These are phyloP conservation scores for Pagrus major DNA, from an alignment of 2,113 vertebrate genomes.

Conservation along the genomic window DNA sequence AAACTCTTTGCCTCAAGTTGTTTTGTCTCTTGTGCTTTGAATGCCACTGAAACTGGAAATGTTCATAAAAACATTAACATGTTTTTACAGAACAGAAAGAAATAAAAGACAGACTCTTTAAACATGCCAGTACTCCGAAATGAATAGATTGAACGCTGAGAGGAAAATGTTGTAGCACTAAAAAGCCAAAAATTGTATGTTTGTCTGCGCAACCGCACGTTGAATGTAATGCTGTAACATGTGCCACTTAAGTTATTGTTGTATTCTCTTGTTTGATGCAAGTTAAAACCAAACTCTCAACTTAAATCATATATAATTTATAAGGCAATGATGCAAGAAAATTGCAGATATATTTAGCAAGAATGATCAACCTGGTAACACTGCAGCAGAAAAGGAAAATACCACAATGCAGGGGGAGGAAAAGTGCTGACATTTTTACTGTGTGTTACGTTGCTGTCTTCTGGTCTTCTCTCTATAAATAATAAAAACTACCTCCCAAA, in stretches of 20 bases:
- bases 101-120: background rate
- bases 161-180: background rate
- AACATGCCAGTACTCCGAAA: background rate
- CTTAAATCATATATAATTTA: conserved; percentile 11
- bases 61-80: background rate
- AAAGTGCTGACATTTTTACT: background rate
- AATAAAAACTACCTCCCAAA: conserved; percentile 51
- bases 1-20: conserved; percentile 10
- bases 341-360: conserved; percentile 7
- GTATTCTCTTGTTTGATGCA: background rate
- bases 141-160: background rate
- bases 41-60: background rate
- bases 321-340: background rate
- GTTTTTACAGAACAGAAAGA: conserved; percentile 5
- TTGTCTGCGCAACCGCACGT: background rate
- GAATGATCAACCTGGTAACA: conserved; percentile 1
- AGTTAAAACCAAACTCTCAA: conserved; percentile 7
- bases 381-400: conserved; percentile 6
- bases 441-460: conserved; percentile 10
- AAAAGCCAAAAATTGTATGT: conserved; percentile 1
- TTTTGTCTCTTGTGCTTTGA: conserved; percentile 4
- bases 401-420: background rate
- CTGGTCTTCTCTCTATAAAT: conserved; percentile 16
- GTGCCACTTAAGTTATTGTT: conserved; percentile 25
- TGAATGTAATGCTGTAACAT: conserved; percentile 29